Percentiles rank a stretch among this genome's conserved stretches.
These are phyloP conservation scores for Tiphia femorata DNA, from an alignment of 2,888 invertebrate species.

Conservation along the genomic window DNA sequence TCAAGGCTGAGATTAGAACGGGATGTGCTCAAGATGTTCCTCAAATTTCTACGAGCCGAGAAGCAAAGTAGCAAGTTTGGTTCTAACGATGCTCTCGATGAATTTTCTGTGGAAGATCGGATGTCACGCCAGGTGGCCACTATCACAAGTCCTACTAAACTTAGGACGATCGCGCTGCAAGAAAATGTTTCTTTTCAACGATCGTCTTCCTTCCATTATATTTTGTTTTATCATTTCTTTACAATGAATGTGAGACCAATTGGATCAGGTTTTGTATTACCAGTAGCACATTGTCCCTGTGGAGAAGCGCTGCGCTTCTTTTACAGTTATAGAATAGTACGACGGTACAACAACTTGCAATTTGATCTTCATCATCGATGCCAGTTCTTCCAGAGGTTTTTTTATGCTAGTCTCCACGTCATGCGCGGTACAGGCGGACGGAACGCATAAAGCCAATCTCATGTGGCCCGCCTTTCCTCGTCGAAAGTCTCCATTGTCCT, in stretches of 20 bases:
- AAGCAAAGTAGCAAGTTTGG: constrained; percentile 50
- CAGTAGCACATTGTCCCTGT: constrained; percentile 40
- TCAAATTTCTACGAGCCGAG: constrained; percentile 49
- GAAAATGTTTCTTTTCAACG: too few species aligned
- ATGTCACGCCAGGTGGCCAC: constrained; percentile 40
- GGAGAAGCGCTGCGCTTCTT: constrained; percentile 40
- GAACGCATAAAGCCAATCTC: constrained; percentile 74
- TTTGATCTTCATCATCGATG: constrained; percentile 32
- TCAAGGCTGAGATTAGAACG: constrained; percentile 51
- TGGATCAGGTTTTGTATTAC: too few species aligned
- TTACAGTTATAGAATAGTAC: constrained; percentile 41
- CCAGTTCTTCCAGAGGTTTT: constrained; percentile 67
- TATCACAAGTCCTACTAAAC: too few species aligned
- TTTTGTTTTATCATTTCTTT: too few species aligned
- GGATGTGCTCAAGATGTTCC: constrained; percentile 38
- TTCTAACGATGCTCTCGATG: neutral
- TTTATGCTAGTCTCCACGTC: constrained; percentile 73
- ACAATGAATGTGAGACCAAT: too few species aligned
- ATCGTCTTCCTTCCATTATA: too few species aligned
- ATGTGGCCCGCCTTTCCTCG: constrained; percentile 43
- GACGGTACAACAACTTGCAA: constrained; percentile 40
- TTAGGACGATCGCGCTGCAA: too few species aligned
- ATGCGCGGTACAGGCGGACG: constrained; percentile 72
- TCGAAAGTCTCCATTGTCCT: constrained; percentile 56
- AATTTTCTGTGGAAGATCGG: too few species aligned